Base-by-base conservation (phyloP, 2,888 invertebrate genomes). In the Hirtodrosophila duncani region DNA sequence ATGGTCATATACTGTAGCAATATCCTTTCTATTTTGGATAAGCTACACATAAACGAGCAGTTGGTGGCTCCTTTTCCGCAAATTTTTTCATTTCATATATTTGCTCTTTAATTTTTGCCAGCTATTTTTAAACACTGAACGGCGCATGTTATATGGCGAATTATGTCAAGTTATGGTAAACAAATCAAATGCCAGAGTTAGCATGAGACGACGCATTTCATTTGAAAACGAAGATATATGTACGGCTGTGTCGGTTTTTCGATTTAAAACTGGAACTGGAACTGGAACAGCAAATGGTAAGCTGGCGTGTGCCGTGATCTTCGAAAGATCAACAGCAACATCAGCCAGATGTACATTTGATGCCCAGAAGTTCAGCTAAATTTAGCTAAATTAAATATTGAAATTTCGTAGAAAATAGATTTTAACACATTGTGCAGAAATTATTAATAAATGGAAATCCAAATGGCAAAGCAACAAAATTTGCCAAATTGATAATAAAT, bases 321-420 rank as follows among this genome's bases (percentile, higher is more conserved):
- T n/a, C n/a, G n/a, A n/a, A n/a, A n/a, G n/a, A n/a, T n/a, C n/a
- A n/a, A n/a, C n/a, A n/a, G n/a, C n/a, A n/a, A n/a, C n/a, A 46
- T 33, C 23, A 45, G 39, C 18, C 27, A 39, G 34, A 16, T 38
- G 11, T 24, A 39, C 38, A 26, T 41, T 20, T 4, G n/a, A n/a
- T n/a, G 48, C 26, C 49, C 46, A 50, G 58, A 64, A 67, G 63
- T 67, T 37, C 11, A 29, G 17, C 69, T 65, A 62, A 45, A 68
- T 58, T 68, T 71, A 71, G 65, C 37, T 3, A 17, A 45, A 33
- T 16, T 21, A 43, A 51, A 61, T 56, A 36, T 55, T 48, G 11
- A 44, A 67, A 52, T 53, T 55, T 59, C 45, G 48, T 13, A 66
- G 70, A 66, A 72, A 80, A 72, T 72, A 74, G 70, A 80, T 55